Evolutionary conservation across 2,113 vertebrate species (phyloP).

Genomic region (Lagopus muta): DNA sequence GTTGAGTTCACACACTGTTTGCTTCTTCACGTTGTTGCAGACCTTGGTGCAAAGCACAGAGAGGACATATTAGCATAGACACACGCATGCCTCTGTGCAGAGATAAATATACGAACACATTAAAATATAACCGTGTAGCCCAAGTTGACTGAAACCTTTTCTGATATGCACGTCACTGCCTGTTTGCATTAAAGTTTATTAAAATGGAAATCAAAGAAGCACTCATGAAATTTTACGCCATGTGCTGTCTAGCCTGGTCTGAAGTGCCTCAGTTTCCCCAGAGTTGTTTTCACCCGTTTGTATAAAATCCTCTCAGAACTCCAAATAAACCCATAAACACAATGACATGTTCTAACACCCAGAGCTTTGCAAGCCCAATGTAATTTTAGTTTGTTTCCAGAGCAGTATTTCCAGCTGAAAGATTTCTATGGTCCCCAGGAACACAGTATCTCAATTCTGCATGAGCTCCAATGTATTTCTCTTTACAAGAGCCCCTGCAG

Average conservation of each 20-base stretch:
- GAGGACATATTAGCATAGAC: not conserved
- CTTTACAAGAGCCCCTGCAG: not conserved
- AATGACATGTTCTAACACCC: not conserved
- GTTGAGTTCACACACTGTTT: not conserved
- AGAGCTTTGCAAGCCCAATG: not conserved
- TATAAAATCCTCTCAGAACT: not conserved
- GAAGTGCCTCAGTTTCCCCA: not conserved
- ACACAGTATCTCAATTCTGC: not conserved
- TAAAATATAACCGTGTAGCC: not conserved
- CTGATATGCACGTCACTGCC: not conserved
- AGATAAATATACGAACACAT: not conserved
- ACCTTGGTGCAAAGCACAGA: not conserved
- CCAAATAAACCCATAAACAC: not conserved
- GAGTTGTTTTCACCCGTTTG: not conserved
- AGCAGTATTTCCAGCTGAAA: not conserved
- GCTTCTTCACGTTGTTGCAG: not conserved
- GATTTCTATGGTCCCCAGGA: not conserved
- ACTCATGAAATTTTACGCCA: not conserved
- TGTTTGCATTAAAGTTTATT: not conserved
- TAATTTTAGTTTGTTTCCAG: not conserved
- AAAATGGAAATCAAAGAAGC: not conserved
- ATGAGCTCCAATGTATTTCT: accelerated
- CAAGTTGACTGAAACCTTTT: not conserved
- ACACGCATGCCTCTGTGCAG: accelerated
- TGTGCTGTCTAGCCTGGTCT: not conserved